These are phyloP conservation scores for Pristionchus mayeri DNA, from an alignment of 2,888 invertebrate genomes.

Conservation along the genomic window DNA sequence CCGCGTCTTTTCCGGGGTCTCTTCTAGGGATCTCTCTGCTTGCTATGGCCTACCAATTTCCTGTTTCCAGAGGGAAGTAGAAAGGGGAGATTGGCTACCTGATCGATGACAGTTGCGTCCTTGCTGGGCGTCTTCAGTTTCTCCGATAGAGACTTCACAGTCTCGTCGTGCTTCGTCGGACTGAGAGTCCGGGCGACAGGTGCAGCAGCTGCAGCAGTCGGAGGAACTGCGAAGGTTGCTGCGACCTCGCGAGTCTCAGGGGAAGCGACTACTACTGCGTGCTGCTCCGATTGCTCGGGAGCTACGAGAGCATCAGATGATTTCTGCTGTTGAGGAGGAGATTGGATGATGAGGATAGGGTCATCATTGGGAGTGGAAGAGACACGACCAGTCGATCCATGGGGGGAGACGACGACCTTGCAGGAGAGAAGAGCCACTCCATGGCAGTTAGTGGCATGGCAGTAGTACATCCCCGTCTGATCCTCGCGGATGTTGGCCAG, in stretches of 20 bases:
- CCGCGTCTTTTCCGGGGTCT: not conserved
- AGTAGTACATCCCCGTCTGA: slow-evolving; percentile 63
- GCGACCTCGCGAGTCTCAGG: slow-evolving; percentile 40
- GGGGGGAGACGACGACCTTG: slow-evolving; percentile 13
- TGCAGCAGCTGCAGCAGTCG: not conserved
- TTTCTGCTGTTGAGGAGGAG: not conserved
- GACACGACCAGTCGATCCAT: not conserved
- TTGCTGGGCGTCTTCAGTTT: slow-evolving; percentile 26
- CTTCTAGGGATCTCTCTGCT: too few species aligned
- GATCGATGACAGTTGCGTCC: slow-evolving; percentile 31
- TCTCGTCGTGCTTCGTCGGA: slow-evolving; percentile 40
- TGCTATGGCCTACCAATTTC: too few species aligned
- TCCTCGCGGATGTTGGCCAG: slow-evolving; percentile 55
- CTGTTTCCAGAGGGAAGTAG: too few species aligned
- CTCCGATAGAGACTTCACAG: slow-evolving; percentile 34
- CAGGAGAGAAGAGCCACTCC: slow-evolving; percentile 61
- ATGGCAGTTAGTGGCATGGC: slow-evolving; percentile 64
- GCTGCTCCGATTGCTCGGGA: not conserved
- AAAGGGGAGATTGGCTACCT: too few species aligned
- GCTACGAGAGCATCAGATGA: not conserved
- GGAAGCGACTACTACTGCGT: not conserved
- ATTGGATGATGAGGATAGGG: slow-evolving; percentile 1
- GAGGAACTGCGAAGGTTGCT: slow-evolving; percentile 3
- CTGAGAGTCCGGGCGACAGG: not conserved
- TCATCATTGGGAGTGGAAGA: slow-evolving; percentile 25